Base-by-base conservation (phyloP, 2,113 vertebrate species). In the Oostethus manadensis region DNA sequence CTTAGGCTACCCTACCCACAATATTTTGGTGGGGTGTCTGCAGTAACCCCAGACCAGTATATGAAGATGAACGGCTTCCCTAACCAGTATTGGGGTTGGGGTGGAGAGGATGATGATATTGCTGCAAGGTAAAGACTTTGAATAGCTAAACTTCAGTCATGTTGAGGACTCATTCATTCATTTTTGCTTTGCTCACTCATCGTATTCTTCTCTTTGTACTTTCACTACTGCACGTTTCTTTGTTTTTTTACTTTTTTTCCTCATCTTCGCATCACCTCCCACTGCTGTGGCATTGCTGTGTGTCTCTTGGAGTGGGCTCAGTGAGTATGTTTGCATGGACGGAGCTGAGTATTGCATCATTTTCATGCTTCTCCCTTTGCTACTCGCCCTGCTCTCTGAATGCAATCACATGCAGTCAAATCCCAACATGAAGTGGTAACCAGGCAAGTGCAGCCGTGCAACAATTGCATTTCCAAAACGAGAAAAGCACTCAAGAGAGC, bases 51-150 rank as follows among this genome's bases (percentile, higher is more conserved):
- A 0, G 92, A 96, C 62, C 95, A 98, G 86, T 97, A 95, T 65
- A 91, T 98, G 87, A 97, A 93, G 85, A 98, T 98, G 87, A 98
- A 98, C 0, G 95, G 95, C 72, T 98, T 98, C 66, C 95, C 95
- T 35, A 98, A 98, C 8, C 92, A 93, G 64, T 98, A 97, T 68
- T 97, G 95, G 95, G 95, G 95, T 44, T 97, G 95, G 95, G 95
- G 94, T 0, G 94, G 94, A 0, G 95, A 98, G 71, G 95, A 98
- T 17, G 95, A 98, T 0, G 95, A 98, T 82, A 97, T 98, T 0
- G 93, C 94, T 51, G 88, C 92, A 72, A 92, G 95, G 94, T 95
- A 74, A 91, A 86, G n/a, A 53, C 23, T n/a, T 18, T 40, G 38
- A 63, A 62, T 38, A 51, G 20, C 7, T 21, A 21, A 7, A 47